Percentiles rank a stretch among this genome's conserved stretches.
Conservation (phyloP, 2,113 vertebrate genomes). For the Podocnemis expansa region DNA sequence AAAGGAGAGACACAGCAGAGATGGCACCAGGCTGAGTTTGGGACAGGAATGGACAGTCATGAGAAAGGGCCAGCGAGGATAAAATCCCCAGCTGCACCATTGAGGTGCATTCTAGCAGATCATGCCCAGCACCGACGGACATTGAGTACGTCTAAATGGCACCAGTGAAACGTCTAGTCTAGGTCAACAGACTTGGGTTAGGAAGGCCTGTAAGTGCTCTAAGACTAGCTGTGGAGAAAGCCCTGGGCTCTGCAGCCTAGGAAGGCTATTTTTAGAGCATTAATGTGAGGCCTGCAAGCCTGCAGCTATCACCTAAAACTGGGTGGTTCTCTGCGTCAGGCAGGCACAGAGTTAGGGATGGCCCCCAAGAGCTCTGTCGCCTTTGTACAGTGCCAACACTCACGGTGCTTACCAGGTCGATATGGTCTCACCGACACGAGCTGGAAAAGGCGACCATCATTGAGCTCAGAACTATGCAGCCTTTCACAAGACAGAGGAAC, state of each 20-base stretch:
- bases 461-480: background rate
- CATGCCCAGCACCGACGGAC: background rate
- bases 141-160: too few relatives aligned
- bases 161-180: too few relatives aligned
- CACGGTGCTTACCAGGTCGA: background rate
- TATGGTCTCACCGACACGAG: too few relatives aligned
- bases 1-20: accelerated
- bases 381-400: background rate
- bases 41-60: background rate
- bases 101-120: background rate
- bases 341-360: background rate
- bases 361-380: background rate
- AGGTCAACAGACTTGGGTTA: too few relatives aligned
- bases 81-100: background rate
- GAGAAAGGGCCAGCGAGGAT: background rate
- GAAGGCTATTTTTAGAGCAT: too few relatives aligned
- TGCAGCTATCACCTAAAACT: background rate
- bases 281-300: too few relatives aligned
- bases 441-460: too few relatives aligned
- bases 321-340: background rate
- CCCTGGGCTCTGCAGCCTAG: too few relatives aligned
- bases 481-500: background rate
- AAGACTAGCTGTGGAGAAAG: too few relatives aligned
- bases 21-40: background rate
- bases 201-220: too few relatives aligned